Evolutionary conservation across 2,113 vertebrate species (phyloP).

Genomic region (Gallinago undulata): DNA sequence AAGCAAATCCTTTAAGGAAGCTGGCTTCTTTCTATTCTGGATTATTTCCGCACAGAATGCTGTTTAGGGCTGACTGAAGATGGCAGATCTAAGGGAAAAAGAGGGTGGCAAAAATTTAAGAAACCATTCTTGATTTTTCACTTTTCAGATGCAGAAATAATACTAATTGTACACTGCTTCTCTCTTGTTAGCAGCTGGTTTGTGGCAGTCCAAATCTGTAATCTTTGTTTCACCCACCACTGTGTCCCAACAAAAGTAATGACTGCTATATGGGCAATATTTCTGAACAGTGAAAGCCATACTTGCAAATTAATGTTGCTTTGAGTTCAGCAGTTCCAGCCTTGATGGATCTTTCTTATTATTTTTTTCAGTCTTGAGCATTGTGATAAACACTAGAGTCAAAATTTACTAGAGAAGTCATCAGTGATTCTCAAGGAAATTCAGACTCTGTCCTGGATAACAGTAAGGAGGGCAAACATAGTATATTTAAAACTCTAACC

Average conservation of each 20-base stretch:
- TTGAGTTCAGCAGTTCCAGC: not conserved
- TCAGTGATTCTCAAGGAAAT: not conserved
- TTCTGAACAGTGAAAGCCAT: not conserved
- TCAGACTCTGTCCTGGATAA: not conserved
- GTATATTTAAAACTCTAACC: not conserved
- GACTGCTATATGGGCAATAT: not conserved
- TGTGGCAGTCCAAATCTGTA: not conserved
- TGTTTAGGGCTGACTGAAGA: not conserved
- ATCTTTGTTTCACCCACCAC: not conserved
- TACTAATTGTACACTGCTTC: not conserved
- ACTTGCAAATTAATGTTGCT: not conserved
- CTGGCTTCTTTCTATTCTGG: not conserved
- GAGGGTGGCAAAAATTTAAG: not conserved
- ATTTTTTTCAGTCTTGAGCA: not conserved
- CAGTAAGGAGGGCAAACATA: not conserved
- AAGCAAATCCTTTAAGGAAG: not conserved
- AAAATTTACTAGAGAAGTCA: not conserved
- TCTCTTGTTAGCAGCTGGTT: not conserved
- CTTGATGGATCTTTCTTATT: not conserved
- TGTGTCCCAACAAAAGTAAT: not conserved
- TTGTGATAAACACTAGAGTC: not conserved
- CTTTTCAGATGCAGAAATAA: not conserved
- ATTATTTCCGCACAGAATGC: not conserved
- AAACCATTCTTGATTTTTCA: not conserved
- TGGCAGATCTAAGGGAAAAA: not conserved